A percentile compares a stretch with the other conserved stretches of the same genome.
Conservation (phyloP, 2,888 invertebrate species). For the Ephialtes manifestator region DNA sequence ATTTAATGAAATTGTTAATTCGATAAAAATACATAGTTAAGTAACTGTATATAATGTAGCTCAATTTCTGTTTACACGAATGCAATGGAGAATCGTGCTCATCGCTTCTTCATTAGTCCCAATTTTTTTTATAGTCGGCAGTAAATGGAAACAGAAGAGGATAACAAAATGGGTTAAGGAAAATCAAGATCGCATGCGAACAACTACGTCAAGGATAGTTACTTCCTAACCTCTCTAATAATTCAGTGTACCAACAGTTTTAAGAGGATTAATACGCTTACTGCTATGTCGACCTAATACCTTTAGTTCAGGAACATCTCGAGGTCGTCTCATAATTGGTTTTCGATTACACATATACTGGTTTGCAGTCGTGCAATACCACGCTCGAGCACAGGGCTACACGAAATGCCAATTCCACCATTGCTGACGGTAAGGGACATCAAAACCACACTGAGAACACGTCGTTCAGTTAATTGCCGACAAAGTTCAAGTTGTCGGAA, state of each 20-base stretch:
- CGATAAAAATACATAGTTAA: too few relatives aligned
- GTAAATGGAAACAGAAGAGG: background rate
- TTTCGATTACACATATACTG: slow-evolving; percentile 43
- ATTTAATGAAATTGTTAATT: too few relatives aligned
- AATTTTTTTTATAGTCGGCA: background rate
- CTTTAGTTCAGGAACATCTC: background rate
- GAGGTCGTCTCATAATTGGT: slow-evolving; percentile 53
- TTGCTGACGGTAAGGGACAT: slow-evolving; percentile 8
- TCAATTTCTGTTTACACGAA: too few relatives aligned
- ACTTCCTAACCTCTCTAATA: background rate
- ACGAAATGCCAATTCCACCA: background rate
- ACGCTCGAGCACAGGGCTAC: background rate
- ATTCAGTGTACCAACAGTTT: background rate
- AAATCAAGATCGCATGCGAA: background rate
- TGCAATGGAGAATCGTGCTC: too few relatives aligned
- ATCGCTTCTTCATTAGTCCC: too few relatives aligned
- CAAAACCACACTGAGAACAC: slow-evolving; percentile 43
- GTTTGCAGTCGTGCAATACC: background rate
- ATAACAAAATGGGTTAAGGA: background rate
- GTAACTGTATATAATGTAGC: too few relatives aligned
- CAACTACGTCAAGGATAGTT: background rate
- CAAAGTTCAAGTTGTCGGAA: slow-evolving; percentile 49
- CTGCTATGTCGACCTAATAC: slow-evolving; percentile 20
- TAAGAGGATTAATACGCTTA: background rate
- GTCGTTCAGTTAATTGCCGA: slow-evolving; percentile 58